phyloP scores from a whole-genome alignment of 2,888 invertebrate species.

The Cephus sareptanus region DNA sequence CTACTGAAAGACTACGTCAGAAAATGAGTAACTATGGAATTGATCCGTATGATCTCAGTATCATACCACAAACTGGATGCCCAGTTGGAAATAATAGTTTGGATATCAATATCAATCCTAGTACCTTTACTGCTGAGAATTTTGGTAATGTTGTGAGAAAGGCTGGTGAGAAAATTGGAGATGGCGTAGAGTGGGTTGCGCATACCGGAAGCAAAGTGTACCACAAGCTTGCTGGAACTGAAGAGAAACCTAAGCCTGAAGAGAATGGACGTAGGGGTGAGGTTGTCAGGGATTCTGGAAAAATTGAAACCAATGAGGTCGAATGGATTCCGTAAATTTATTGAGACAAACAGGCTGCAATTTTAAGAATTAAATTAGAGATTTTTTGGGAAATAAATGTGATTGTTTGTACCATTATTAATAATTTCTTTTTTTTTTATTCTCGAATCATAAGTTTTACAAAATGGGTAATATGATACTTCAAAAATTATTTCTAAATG shows the following conservation, averaged over 20 bases:
- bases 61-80: constrained; percentile 79
- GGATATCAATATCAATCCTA: constrained; percentile 78
- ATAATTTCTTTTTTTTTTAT: not conserved
- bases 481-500: not conserved
- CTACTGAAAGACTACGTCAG: constrained; percentile 77
- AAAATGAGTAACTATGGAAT: constrained; percentile 74
- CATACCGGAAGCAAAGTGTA: constrained; percentile 79
- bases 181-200: constrained; percentile 78
- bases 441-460: not conserved
- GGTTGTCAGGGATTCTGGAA: constrained; percentile 27
- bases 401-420: not conserved
- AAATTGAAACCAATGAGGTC: constrained; percentile 59
- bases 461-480: not conserved
- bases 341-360: not conserved
- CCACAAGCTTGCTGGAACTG: constrained; percentile 69
- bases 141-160: constrained; percentile 78
- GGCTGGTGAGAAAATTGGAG: constrained; percentile 78
- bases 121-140: constrained; percentile 80
- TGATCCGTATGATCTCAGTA: constrained; percentile 81
- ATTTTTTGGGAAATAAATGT: not conserved
- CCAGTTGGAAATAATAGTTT: constrained; percentile 71
- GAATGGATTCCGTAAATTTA: constrained; percentile 61
- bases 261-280: not conserved
- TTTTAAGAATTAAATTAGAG: not conserved
- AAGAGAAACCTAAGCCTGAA: constrained; percentile 31